A percentile compares a stretch with the other conserved stretches of the same genome.
These are phyloP conservation scores for Oreohelix idahoensis DNA, from an alignment of 1,140 invertebrate genomes.

Conservation along the genomic window DNA sequence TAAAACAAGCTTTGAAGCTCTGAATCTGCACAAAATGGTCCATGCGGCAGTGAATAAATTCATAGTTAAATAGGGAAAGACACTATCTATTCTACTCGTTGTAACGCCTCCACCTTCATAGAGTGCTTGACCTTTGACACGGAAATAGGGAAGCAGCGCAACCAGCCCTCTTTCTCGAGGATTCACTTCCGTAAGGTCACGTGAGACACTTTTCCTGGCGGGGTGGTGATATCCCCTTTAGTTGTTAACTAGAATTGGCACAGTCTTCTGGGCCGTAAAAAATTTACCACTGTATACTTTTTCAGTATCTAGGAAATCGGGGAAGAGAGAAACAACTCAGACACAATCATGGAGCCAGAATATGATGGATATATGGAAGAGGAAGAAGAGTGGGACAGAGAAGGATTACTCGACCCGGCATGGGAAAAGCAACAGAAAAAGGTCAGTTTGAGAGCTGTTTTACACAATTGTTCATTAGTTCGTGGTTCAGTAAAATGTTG, in stretches of 20 bases:
- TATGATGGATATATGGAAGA: slow-evolving; percentile 93
- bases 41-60: too few relatives aligned
- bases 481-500: too few relatives aligned
- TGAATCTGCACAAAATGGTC: too few relatives aligned
- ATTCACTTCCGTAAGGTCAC: slow-evolving; percentile 51
- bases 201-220: slow-evolving; percentile 46
- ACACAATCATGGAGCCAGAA: slow-evolving; percentile 58
- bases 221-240: slow-evolving; percentile 47
- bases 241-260: slow-evolving; percentile 33
- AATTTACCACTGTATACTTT: slow-evolving; percentile 44
- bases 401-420: slow-evolving; percentile 97
- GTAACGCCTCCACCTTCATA: neutral
- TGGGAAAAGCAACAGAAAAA: slow-evolving; percentile 99
- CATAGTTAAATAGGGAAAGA: too few relatives aligned
- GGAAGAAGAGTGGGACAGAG: slow-evolving; percentile 99
- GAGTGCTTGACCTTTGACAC: neutral
- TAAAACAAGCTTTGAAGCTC: too few relatives aligned
- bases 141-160: slow-evolving; percentile 41
- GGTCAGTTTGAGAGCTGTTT: slow-evolving; percentile 56
- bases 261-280: slow-evolving; percentile 39
- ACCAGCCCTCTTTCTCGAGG: slow-evolving; percentile 13
- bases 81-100: too few relatives aligned
- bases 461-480: neutral
- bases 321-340: slow-evolving; percentile 44
- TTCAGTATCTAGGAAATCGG: slow-evolving; percentile 44